phyloP scores from a whole-genome alignment of 1,140 invertebrate species.

The Apis cerana region DNA sequence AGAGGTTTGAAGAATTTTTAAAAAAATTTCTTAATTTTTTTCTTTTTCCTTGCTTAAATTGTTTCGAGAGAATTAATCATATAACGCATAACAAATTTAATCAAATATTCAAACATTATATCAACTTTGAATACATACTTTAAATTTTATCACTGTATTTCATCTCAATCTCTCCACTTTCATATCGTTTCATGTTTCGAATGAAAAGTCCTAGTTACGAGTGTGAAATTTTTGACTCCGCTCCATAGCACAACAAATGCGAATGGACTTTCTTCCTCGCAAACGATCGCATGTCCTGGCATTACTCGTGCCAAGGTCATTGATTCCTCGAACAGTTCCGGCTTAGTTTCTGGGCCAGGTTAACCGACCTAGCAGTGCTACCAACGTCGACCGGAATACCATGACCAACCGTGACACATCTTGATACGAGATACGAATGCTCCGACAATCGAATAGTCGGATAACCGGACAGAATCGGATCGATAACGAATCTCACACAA shows the following conservation, averaged over 20 bases:
- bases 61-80: too few species aligned
- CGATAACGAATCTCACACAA: conserved; percentile 26
- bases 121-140: neutral
- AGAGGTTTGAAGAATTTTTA: too few species aligned
- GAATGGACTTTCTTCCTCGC: conserved; percentile 64
- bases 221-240: conserved; percentile 30
- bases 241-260: conserved; percentile 31
- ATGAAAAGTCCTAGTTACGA: neutral
- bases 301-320: conserved; percentile 73
- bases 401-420: conserved; percentile 48
- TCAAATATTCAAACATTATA: too few species aligned
- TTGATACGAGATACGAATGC: conserved; percentile 48
- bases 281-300: conserved; percentile 59
- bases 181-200: neutral
- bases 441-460: neutral
- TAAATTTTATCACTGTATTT: neutral
- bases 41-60: too few species aligned
- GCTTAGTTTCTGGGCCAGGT: conserved; percentile 78
- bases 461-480: neutral
- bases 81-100: neutral
- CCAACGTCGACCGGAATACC: conserved; percentile 61
- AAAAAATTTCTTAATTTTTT: too few species aligned
- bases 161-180: neutral
- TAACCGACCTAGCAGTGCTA: conserved; percentile 66
- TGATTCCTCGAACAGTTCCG: conserved; percentile 77